Evolutionary conservation across 2,888 invertebrate genomes (phyloP).

Genomic region (Schizotus pectinicornis): DNA sequence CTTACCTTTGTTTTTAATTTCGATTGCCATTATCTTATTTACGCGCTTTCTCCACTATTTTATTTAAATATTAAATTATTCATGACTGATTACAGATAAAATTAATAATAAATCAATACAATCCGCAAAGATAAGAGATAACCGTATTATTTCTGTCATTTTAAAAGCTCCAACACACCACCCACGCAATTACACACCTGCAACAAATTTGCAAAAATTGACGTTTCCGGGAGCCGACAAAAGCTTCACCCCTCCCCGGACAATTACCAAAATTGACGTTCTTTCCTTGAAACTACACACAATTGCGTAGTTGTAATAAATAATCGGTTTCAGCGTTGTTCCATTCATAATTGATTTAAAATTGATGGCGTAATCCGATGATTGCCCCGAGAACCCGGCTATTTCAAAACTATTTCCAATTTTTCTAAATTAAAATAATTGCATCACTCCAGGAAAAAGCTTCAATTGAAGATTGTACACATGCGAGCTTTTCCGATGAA

Average conservation of each 20-base stretch:
- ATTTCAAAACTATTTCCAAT: slow-evolving; percentile 14
- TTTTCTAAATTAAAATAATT: slow-evolving; percentile 26
- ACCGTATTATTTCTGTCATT: slow-evolving; percentile 29
- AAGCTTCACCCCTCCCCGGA: no score
- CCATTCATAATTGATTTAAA: slow-evolving; percentile 20
- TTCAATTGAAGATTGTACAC: slow-evolving; percentile 15
- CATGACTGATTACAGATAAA: slow-evolving; percentile 48
- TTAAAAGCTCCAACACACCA: slow-evolving; percentile 20
- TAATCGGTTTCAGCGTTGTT: not conserved
- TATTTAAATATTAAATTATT: slow-evolving; percentile 50
- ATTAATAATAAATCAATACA: slow-evolving; percentile 51
- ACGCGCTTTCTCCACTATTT: slow-evolving; percentile 40
- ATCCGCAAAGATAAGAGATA: slow-evolving; percentile 45
- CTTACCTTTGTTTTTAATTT: slow-evolving; percentile 36
- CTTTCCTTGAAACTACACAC: not conserved
- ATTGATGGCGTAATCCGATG: slow-evolving; percentile 12
- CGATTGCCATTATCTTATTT: slow-evolving; percentile 45
- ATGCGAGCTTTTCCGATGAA: slow-evolving; percentile 42
- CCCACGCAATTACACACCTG: not conserved
- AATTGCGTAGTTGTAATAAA: no score
- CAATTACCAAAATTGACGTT: slow-evolving; percentile 12
- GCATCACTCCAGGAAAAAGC: slow-evolving; percentile 12
- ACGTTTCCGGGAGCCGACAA: no score
- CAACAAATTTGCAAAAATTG: not conserved
- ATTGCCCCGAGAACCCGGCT: slow-evolving; percentile 1